Evolutionary conservation across 2,888 invertebrate species (phyloP), one percentile per base, ranked within the genome.

Genomic region (Congeria kusceri): DNA sequence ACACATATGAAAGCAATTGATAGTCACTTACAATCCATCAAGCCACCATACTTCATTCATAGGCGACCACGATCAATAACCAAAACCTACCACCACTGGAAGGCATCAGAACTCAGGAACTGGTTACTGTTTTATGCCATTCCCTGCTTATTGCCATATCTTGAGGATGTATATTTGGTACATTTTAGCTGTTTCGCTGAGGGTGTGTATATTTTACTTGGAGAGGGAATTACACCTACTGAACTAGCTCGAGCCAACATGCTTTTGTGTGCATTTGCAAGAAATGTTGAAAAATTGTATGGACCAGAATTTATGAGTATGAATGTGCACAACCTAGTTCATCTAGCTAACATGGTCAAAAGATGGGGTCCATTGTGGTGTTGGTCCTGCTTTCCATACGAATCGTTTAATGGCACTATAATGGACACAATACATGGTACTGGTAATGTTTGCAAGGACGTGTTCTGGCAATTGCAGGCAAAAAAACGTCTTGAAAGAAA

Each of bases 41-140:
- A 75, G 27, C 78, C 76, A n/a, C 72, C 66, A 13, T 75, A 78
- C 28, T 32, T 70, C 4, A 58, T 81, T n/a, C 62, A 75, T 23
- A 27, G 83, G 29, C 28, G 18, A 25, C 81, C 81, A 20, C 18
- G 79, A 11, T 49, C 25, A 15, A n/a, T 84, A 20, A 62, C 69
- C 0, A 64, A 70, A 18, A 79, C 64, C 13, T 63, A 67, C 44
- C 29, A 64, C 0, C 75, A 83, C 44, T 83, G 72, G 83, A 85
- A 85, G 25, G 82, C 85, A 46, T 82, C 84, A 63, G 81, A 84
- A 71, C 20, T 77, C 3, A 44, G 73, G 46, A 72, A 64, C 29
- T 84, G 82, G 82, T 58, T 82, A 11, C 28, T 84, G 18, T 84
- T 76, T 29, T 84, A 75, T 49, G 49, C 82, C 5, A 15, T 84